phyloP scores from a whole-genome alignment of 2,888 invertebrate species.

The Nemoura dubitans region DNA sequence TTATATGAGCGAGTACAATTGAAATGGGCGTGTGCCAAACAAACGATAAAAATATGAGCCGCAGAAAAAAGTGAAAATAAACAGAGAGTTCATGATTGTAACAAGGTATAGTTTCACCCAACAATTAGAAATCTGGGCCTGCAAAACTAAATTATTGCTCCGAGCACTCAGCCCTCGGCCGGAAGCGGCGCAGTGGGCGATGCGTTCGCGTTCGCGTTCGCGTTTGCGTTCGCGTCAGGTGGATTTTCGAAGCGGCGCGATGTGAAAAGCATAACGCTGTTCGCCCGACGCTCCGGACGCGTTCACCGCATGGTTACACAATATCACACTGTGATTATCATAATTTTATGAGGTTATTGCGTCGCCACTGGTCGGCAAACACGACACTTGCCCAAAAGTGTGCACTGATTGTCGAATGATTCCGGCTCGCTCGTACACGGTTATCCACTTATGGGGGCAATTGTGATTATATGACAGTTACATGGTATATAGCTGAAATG shows the following conservation, averaged over 20 bases:
- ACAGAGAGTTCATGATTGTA: background rate
- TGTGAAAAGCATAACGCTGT: conserved; percentile 45
- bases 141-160: background rate
- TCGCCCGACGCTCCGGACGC: background rate
- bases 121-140: background rate
- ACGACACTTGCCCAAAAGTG: background rate
- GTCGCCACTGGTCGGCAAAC: background rate
- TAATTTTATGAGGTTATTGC: conserved; percentile 40
- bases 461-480: background rate
- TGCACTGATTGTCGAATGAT: background rate
- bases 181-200: conserved; percentile 25
- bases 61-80: background rate
- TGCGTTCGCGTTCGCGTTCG: background rate
- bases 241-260: background rate
- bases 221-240: background rate
- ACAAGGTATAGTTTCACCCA: background rate
- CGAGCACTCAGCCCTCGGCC: background rate
- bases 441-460: conserved; percentile 27
- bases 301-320: conserved; percentile 15
- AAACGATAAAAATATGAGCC: background rate
- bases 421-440: background rate
- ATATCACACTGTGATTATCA: conserved; percentile 34
- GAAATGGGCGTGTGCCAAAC: background rate
- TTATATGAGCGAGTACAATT: background rate
- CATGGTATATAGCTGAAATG: background rate